phyloP scores from a whole-genome alignment of 2,888 invertebrate species.

The Polydrusus tereticollis region DNA sequence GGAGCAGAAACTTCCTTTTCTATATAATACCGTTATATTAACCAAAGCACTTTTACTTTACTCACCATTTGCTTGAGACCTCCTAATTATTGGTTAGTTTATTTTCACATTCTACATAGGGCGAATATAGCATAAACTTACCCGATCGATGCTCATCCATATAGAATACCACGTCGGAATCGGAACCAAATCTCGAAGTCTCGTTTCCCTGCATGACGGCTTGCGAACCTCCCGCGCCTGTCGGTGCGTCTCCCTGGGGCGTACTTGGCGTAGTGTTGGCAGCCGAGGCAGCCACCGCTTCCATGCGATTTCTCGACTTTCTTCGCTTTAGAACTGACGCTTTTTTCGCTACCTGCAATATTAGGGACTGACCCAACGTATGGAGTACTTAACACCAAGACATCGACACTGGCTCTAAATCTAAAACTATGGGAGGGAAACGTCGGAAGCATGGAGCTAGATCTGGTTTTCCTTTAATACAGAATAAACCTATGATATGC shows the following conservation, averaged over 20 bases:
- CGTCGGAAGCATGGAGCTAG: not conserved
- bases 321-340: conserved; percentile 80
- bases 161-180: conserved; percentile 76
- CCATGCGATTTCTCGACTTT: conserved; percentile 78
- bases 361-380: conserved; percentile 75
- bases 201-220: conserved; percentile 34
- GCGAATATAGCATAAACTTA: no score
- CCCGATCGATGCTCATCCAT: conserved; percentile 75
- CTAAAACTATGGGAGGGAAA: conserved; percentile 3
- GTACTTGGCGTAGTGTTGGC: conserved; percentile 56
- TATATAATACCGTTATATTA: no score
- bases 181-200: conserved; percentile 69
- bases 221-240: conserved; percentile 24
- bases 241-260: conserved; percentile 55
- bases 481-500: no score
- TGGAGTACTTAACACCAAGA: conserved; percentile 67
- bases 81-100: no score
- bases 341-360: conserved; percentile 81
- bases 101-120: no score
- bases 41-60: no score
- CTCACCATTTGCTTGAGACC: no score
- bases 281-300: conserved; percentile 62
- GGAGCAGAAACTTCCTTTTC: no score
- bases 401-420: conserved; percentile 64
- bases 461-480: not conserved